Evolutionary conservation across 2,113 vertebrate genomes (phyloP).

Genomic region (Syrmaticus mikado): DNA sequence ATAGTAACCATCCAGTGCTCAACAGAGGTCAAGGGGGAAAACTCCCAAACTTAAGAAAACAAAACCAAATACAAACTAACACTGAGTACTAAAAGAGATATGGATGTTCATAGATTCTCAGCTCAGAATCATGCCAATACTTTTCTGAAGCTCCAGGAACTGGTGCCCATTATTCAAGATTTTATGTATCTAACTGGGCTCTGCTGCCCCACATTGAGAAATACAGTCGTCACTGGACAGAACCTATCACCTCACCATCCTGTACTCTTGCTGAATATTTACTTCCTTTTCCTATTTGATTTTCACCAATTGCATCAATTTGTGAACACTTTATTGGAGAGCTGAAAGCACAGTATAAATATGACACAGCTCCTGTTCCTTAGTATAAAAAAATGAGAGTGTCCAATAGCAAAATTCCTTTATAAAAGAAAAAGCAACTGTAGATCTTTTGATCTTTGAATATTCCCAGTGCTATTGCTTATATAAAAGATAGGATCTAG

Average conservation of each 20-base stretch:
- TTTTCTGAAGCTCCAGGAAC: neutral
- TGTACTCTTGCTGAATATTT: neutral
- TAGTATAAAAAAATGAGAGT: neutral
- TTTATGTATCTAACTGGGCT: neutral
- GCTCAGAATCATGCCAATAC: neutral
- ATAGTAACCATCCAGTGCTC: neutral
- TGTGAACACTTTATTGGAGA: neutral
- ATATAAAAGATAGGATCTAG: neutral
- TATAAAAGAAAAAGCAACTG: neutral
- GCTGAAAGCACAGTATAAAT: conserved; percentile 8
- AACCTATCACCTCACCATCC: neutral
- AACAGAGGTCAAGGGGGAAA: neutral
- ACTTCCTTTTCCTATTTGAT: neutral
- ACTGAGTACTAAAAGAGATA: neutral
- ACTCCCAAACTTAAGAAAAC: neutral
- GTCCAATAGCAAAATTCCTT: neutral
- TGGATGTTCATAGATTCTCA: neutral
- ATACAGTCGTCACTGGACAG: neutral
- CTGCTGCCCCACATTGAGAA: neutral
- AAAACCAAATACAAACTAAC: neutral
- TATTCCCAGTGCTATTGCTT: neutral
- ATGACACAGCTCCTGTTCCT: neutral
- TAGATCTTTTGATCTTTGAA: neutral
- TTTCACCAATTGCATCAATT: neutral
- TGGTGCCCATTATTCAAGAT: neutral